phyloP scores from a whole-genome alignment of 2,113 vertebrate species.

The Anser cygnoides region DNA sequence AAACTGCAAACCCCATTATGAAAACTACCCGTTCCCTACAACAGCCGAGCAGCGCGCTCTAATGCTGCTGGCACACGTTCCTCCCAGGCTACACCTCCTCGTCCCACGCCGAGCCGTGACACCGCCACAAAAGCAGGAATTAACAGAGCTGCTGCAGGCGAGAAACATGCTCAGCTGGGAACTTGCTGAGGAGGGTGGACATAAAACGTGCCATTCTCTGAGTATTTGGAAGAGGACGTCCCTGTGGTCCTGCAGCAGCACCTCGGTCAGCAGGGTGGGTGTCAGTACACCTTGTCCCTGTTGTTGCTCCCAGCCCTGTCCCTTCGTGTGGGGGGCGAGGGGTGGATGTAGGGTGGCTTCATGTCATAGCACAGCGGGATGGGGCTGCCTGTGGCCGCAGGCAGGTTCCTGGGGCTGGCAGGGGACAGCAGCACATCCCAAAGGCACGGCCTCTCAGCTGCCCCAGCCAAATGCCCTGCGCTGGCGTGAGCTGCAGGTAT shows the following conservation, averaged over 20 bases:
- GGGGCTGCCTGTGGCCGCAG: neutral
- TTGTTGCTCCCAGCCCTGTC: neutral
- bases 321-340: neutral
- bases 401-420: neutral
- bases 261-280: neutral
- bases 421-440: neutral
- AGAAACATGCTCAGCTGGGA: neutral
- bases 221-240: neutral
- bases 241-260: neutral
- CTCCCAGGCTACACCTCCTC: conserved; percentile 13
- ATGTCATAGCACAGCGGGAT: accelerated
- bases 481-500: neutral
- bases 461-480: neutral
- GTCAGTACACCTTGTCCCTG: neutral
- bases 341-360: neutral
- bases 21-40: neutral
- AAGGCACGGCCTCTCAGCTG: neutral
- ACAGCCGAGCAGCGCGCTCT: neutral
- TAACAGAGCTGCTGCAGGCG: neutral
- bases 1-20: conserved; percentile 25
- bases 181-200: neutral
- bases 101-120: neutral
- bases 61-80: neutral
- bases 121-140: conserved; percentile 7
- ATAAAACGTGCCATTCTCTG: neutral